phyloP scores from a whole-genome alignment of 2,113 vertebrate genomes.

The Tetrax tetrax region DNA sequence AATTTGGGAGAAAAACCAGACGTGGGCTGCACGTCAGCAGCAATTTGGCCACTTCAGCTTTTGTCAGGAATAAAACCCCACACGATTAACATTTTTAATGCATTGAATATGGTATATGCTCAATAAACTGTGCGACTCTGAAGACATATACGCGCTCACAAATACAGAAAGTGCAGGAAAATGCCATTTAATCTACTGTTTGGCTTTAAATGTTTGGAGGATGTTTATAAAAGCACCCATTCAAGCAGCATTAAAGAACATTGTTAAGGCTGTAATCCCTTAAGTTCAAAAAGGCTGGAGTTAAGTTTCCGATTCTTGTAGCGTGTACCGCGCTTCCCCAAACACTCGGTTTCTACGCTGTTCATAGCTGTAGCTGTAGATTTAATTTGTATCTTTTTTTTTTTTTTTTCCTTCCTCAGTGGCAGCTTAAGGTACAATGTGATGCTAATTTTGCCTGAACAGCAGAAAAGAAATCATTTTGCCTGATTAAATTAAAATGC shows the following conservation, averaged over 20 bases:
- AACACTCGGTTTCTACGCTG: neutral
- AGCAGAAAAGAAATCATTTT: neutral
- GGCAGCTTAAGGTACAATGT: neutral
- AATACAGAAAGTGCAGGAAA: fast-evolving
- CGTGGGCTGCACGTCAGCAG: neutral
- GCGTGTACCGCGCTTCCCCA: neutral
- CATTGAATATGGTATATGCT: neutral
- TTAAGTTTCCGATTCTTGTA: neutral
- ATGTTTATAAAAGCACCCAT: neutral
- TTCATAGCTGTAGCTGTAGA: neutral
- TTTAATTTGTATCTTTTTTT: neutral
- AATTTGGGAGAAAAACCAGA: neutral
- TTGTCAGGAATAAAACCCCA: neutral
- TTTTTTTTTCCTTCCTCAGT: neutral
- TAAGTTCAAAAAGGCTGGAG: neutral
- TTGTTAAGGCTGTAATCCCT: neutral
- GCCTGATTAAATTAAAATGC: neutral
- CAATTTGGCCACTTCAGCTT: neutral
- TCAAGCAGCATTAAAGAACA: neutral
- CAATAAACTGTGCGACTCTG: neutral
- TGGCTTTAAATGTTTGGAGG: neutral
- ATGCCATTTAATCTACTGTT: neutral
- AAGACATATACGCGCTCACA: neutral
- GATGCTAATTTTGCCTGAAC: neutral
- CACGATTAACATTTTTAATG: neutral